Conservation (phyloP, 2,113 vertebrate species). For the Stomatorhinus ivindoensis region DNA sequence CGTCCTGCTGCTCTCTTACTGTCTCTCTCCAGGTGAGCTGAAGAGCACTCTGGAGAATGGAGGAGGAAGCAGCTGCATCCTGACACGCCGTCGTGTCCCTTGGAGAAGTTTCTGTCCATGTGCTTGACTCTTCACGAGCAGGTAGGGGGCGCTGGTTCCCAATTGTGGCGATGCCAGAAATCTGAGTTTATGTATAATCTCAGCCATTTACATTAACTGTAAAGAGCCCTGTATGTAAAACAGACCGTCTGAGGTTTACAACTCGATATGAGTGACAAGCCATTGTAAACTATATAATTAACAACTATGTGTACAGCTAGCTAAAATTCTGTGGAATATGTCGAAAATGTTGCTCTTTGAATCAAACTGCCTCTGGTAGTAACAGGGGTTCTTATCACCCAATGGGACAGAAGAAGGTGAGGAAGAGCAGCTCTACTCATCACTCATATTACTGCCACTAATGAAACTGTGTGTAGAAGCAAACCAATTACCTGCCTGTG, state of each 20-base stretch:
- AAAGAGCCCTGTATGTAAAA: not conserved
- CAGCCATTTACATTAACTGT: not conserved
- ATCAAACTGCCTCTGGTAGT: not conserved
- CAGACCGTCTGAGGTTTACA: not conserved
- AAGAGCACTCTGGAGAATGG: conserved; percentile 2
- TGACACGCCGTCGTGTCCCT: not conserved
- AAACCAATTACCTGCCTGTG: not conserved
- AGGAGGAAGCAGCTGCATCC: not conserved
- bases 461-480: not conserved
- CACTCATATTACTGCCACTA: not conserved
- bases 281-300: not conserved
- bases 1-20: conserved; percentile 53
- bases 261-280: not conserved
- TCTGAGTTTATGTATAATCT: not conserved
- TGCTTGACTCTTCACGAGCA: not conserved
- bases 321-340: not conserved
- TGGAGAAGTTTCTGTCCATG: not conserved
- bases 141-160: not conserved
- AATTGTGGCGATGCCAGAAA: not conserved
- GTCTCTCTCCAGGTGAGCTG: conserved; percentile 46
- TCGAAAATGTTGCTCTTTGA: not conserved
- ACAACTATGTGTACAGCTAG: not conserved
- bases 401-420: not conserved
- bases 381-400: not conserved
- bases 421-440: not conserved